Evolutionary conservation across 1,140 invertebrate genomes (phyloP), one percentile per base, ranked within the genome.

Genomic region (Hirudo medicinalis): DNA sequence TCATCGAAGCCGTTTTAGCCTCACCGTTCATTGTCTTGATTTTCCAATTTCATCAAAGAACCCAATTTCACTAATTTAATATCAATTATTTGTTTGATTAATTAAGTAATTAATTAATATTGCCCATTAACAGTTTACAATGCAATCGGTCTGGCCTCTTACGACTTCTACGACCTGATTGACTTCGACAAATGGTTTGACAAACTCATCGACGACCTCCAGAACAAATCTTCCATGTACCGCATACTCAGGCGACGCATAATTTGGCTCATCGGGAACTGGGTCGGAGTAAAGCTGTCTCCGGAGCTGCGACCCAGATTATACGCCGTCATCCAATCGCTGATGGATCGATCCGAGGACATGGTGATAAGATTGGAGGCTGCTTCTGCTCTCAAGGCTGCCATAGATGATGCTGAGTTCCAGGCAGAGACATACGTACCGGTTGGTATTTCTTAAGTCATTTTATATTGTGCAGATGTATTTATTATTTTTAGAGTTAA

Each of bases 161-260:
- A 91, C 82, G 90, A 95, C 76, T 84, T 97, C 67, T 95, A 91
- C 80, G 91, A 96, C 81, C 90, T 93, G 78, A 89, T 93, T 22
- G 89, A 94, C 81, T 96, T 96, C 83, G 91, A 96, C 80, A 85
- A 89, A 72, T 96, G 92, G 92, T 91, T 96, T 76, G 87, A 86
- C n/a, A 88, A 87, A 43, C 80, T 97, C 72, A 86, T 89, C 63
- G 85, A 87, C 76, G 93, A 97, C 82, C 79, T 96, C 53, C 87
- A 89, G 79, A 85, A 91, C 13, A 88, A 88, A 79, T 87, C 89
- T 75, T 86, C 87, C 29, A 32, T 63, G 79, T 94, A 92, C 76
- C 86, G 89, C 79, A 90, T 97, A 60, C 88, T 97, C 40, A 85
- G 92, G 73, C 85, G 92, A 76, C 84, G 93, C 75, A 89, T 95